These are phyloP conservation scores for Leptoclinus maculatus DNA, from an alignment of 2,797 vertebrate species.

Conservation along the genomic window DNA sequence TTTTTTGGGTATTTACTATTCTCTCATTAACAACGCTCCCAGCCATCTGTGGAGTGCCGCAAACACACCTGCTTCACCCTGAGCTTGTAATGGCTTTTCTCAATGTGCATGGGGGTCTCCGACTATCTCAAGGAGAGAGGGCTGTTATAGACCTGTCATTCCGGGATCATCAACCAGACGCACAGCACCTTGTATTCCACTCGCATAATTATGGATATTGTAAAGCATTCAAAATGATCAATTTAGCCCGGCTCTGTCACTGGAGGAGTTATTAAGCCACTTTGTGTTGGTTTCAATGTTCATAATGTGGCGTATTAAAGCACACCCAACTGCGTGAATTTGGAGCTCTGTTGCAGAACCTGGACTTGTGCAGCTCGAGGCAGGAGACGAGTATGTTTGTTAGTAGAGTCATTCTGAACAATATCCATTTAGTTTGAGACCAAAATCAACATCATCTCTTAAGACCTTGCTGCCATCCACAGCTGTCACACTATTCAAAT, in stretches of 20 bases:
- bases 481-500: conserved; percentile 4
- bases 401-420: conserved; percentile 24
- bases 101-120: conserved; percentile 79
- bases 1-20: conserved; percentile 79
- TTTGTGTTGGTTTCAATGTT: conserved; percentile 82
- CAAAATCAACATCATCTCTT: conserved; percentile 21
- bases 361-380: conserved; percentile 52
- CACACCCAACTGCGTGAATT: conserved; percentile 62
- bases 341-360: conserved; percentile 50
- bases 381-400: conserved; percentile 39
- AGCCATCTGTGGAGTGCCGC: conserved; percentile 84
- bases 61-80: conserved; percentile 86
- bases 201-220: conserved; percentile 83
- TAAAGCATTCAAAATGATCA: conserved; percentile 80
- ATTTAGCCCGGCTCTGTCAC: conserved; percentile 76
- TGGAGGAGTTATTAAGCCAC: conserved; percentile 81
- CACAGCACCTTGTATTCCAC: conserved; percentile 76
- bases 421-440: conserved; percentile 33
- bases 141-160: conserved; percentile 81
- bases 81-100: conserved; percentile 85
- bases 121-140: conserved; percentile 75
- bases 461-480: background rate
- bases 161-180: conserved; percentile 78
- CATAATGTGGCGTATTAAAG: conserved; percentile 70
- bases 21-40: conserved; percentile 80